phyloP scores from a whole-genome alignment of 2,113 vertebrate genomes.

The Origma solitaria region DNA sequence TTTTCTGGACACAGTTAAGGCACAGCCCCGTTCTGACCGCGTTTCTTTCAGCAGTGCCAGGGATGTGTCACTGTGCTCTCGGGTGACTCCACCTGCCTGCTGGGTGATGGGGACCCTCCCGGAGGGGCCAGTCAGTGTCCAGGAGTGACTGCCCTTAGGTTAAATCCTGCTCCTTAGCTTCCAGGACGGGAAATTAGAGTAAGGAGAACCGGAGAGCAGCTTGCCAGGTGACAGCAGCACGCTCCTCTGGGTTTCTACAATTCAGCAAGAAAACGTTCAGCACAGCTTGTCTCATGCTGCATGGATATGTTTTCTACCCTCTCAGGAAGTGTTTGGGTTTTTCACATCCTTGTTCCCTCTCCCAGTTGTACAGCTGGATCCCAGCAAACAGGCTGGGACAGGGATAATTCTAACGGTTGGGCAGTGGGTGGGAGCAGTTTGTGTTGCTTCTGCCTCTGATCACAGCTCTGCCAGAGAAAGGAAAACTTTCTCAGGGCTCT shows the following conservation, averaged over 20 bases:
- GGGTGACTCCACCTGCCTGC: neutral
- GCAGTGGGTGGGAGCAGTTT: neutral
- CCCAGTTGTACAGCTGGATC: neutral
- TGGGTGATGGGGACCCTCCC: neutral
- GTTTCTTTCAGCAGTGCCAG: neutral
- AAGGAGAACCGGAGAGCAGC: neutral
- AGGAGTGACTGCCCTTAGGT: rapidly evolving
- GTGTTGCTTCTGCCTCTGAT: neutral
- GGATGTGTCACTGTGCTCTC: rapidly evolving
- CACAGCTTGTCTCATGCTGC: neutral
- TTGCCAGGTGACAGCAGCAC: rapidly evolving
- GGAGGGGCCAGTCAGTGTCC: too few species aligned
- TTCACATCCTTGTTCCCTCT: neutral
- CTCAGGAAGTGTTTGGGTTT: rapidly evolving
- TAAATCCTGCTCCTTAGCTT: rapidly evolving
- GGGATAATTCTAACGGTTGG: neutral
- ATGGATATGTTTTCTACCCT: rapidly evolving
- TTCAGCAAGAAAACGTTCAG: neutral
- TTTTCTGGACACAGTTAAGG: neutral
- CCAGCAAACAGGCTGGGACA: rapidly evolving
- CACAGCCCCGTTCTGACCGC: rapidly evolving
- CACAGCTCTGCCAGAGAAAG: neutral
- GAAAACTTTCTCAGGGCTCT: neutral
- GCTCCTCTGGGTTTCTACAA: neutral
- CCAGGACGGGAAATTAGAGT: neutral